Base-by-base conservation (phyloP, 2,888 invertebrate genomes). In the Drosophila birchii region DNA sequence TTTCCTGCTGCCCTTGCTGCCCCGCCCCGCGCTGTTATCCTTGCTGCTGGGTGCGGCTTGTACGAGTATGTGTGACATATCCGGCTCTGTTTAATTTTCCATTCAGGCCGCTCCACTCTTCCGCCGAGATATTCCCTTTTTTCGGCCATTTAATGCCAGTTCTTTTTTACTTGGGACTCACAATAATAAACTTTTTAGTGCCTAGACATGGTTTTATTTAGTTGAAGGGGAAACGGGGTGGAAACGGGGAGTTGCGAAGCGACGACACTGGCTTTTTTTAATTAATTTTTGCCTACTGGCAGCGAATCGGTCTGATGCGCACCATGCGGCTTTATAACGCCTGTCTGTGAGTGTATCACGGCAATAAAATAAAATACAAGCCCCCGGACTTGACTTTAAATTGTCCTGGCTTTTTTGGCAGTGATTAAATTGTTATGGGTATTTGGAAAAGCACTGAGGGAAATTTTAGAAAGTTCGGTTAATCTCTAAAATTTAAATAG, bases 161-260 rank as follows among this genome's bases (percentile, higher is more conserved):
- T 74, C 76, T 76, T 86, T 86, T 82, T 84, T 82, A 75, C 78
- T 71, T 69, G 60, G 76, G 67, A 26, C 79, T 75, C 64, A 47
- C 71, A 64, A 73, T 87, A 87, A 86, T 86, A 86, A 86, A 87
- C 85, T 86, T 86, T 86, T 86, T 87, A 86, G 86, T 86, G 86
- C 86, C 86, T 86, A 87, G 86, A 87, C 86, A 85, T 81, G 85
- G 78, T 86, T 84, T 84, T 85, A 81, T 86, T 81, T 80, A 78
- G 59, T 54, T 66, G 47, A 47, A 29, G 18, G 39, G 16, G 47
- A 38, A 20, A 20, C n/a, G 11, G 12, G 26, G 12, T 20, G 20
- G 8, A 11, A 14, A 29, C 11, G 29, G 39, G 32, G 43, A 14
- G 14, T 12, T 5, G 43, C 16, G n/a, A n/a, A 56, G 41, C 41